phyloP scores from a whole-genome alignment of 2,797 vertebrate genomes.

The Anas bernieri region DNA sequence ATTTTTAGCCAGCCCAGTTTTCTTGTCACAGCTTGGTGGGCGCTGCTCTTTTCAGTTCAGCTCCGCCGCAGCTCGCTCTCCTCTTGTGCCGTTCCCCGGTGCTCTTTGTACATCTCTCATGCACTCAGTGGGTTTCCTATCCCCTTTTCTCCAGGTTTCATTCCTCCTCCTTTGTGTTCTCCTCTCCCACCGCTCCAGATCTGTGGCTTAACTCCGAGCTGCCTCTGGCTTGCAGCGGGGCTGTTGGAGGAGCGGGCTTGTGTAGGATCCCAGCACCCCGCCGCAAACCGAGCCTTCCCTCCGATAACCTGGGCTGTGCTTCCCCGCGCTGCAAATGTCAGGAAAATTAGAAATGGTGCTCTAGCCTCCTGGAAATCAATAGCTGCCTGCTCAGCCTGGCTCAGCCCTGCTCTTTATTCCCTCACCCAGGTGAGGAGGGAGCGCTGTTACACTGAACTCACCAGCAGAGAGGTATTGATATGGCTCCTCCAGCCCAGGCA shows the following conservation, averaged over 20 bases:
- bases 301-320: neutral
- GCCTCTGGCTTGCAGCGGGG: neutral
- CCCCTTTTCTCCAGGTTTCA: neutral
- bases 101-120: neutral
- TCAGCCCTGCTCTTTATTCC: neutral
- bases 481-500: neutral
- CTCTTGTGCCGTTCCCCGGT: neutral
- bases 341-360: neutral
- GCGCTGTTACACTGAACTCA: rapidly evolving
- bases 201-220: neutral
- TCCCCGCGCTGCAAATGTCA: neutral
- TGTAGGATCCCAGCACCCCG: neutral
- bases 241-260: no score
- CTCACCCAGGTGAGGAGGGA: neutral
- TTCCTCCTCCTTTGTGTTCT: neutral
- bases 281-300: neutral
- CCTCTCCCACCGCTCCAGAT: neutral
- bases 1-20: constrained; percentile 63
- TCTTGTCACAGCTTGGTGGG: neutral
- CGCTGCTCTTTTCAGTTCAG: neutral
- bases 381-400: neutral
- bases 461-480: neutral
- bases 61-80: neutral
- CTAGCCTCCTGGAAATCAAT: neutral
- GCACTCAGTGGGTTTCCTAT: neutral